These are phyloP conservation scores for Phrynocephalus vlangalii DNA, from an alignment of 2,797 vertebrate species.

Conservation along the genomic window DNA sequence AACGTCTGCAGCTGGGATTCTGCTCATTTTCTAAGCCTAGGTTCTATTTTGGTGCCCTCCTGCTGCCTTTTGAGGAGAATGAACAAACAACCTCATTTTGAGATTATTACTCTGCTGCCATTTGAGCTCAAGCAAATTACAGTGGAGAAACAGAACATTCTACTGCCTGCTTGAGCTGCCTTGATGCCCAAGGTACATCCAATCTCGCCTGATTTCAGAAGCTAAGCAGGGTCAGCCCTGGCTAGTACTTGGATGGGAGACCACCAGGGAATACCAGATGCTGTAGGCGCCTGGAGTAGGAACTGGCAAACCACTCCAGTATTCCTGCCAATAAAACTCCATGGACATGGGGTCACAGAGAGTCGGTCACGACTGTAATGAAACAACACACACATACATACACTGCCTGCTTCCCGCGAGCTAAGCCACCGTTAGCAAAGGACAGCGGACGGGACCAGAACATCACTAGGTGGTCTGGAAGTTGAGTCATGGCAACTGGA, in stretches of 20 bases:
- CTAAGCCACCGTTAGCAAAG: neutral
- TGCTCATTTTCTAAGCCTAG: neutral
- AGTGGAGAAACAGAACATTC: neutral
- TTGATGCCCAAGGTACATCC: too few relatives aligned
- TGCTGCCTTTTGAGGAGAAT: neutral
- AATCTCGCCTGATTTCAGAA: too few relatives aligned
- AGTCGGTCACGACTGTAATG: too few relatives aligned
- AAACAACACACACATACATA: too few relatives aligned
- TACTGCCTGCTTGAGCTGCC: neutral
- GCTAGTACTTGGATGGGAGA: too few relatives aligned
- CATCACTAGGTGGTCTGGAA: neutral
- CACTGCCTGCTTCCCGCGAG: neutral
- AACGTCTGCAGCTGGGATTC: fast-evolving
- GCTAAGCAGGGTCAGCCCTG: too few relatives aligned
- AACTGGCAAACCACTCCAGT: too few relatives aligned
- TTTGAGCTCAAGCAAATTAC: conserved; percentile 34
- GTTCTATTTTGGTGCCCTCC: neutral
- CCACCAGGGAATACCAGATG: too few relatives aligned
- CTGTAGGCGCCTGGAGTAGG: too few relatives aligned
- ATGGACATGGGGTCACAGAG: too few relatives aligned
- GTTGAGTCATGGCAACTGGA: too few relatives aligned
- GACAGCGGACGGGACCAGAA: neutral
- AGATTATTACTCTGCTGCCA: conserved; percentile 23
- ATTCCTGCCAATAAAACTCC: too few relatives aligned
- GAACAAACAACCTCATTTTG: conserved; percentile 24